Evolutionary conservation across 2,797 vertebrate species (phyloP), one percentile per base, ranked within the genome.

Genomic region (Thaleichthys pacificus): DNA sequence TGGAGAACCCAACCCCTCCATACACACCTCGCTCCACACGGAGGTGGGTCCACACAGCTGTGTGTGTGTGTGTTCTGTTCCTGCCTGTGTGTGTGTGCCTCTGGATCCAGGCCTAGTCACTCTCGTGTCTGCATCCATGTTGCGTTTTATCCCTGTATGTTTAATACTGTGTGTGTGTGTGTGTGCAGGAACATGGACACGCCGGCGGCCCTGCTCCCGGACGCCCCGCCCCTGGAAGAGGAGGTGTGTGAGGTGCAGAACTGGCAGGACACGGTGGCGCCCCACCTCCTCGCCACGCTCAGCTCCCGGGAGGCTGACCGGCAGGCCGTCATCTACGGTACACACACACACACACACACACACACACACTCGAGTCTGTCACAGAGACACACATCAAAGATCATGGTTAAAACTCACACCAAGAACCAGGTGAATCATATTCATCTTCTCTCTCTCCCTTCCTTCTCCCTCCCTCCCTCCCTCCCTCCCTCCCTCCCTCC

Each of bases 271-370:
- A 94, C 91, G 0, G 94, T 96, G 56, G 84, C 93, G 30, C 80
- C 91, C 21, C 95, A 95, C 0, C 88, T 94, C 3, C 91, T 95
- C 11, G 78, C 91, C 8, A 81, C 91, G 0, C 91, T 98, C 4
- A 88, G 87, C 1, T 88, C 93, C 5, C 90, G 88, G 51, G 97
- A 98, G 87, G 89, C 96, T 14, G 96, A 98, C 30, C 84, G 96
- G 0, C 97, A 98, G 79, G 96, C 97, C 2, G 96, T 98, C 76
- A 97, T 98, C 69, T 97, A 98, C 0, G 97, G 97, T 98, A 84
- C 84, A 17, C 17, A 8, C 22, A 28, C 4, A 17, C 58, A 47
- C 51, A 54, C 15, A 28, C 38, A 49, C 19, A 38, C 28, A 58
- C 28, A 30, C 28, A 30, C 28, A 30, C 28, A 30, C 3, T 30